phyloP scores from a whole-genome alignment of 2,113 vertebrate species.

The Tragulus kanchil region DNA sequence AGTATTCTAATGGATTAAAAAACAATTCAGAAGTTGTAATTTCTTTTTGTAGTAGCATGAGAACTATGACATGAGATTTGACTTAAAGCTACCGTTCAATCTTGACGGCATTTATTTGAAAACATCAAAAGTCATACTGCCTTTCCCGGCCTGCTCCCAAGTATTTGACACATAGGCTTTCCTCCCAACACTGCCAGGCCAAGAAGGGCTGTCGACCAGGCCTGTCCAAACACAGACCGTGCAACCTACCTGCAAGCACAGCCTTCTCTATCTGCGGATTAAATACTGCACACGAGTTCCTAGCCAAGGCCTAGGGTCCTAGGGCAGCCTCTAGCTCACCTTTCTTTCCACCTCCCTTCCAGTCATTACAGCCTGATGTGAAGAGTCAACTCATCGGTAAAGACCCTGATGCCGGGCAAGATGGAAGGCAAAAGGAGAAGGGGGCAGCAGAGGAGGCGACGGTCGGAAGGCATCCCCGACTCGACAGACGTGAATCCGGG shows the following conservation, averaged over 20 bases:
- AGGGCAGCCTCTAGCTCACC: accelerated
- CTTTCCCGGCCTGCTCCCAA: background rate
- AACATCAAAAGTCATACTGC: accelerated
- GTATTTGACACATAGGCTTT: background rate
- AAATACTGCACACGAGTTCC: accelerated
- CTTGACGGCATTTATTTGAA: background rate
- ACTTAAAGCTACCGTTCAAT: background rate
- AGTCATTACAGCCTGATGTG: accelerated
- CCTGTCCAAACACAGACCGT: accelerated
- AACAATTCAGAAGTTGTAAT: conserved; percentile 40
- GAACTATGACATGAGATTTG: background rate
- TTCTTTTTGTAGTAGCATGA: background rate
- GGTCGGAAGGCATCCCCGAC: background rate
- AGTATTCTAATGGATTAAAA: conserved; percentile 68
- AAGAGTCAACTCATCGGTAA: background rate
- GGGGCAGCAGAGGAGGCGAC: background rate
- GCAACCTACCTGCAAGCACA: accelerated
- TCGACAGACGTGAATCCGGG: background rate
- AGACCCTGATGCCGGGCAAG: background rate
- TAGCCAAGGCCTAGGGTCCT: accelerated
- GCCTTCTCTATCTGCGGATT: accelerated
- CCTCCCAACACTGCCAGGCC: accelerated
- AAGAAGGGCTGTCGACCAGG: accelerated
- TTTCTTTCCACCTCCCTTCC: accelerated
- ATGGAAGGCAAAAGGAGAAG: background rate